These are phyloP conservation scores for Danio tinwini DNA, from an alignment of 2,797 vertebrate species.

Conservation along the genomic window DNA sequence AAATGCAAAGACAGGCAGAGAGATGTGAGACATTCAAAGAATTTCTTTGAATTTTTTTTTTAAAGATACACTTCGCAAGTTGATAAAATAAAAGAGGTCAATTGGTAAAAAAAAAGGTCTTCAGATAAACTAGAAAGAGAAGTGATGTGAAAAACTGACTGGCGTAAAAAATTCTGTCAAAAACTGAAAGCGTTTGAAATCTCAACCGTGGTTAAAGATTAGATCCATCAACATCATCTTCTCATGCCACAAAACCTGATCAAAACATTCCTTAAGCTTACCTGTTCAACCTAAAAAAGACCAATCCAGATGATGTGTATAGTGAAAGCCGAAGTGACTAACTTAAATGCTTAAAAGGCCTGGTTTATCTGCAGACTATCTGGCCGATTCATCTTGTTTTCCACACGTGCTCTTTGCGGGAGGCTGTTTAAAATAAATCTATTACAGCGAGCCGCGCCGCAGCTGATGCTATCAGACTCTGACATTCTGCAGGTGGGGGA, in stretches of 20 bases:
- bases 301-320: neutral
- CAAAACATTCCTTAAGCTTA: neutral
- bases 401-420: constrained; percentile 58
- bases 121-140: constrained; percentile 24
- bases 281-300: constrained; percentile 15
- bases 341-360: constrained; percentile 25
- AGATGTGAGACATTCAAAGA: constrained; percentile 41
- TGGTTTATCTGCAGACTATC: constrained; percentile 24
- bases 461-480: constrained; percentile 67
- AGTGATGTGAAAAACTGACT: constrained; percentile 43
- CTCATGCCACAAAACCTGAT: constrained; percentile 11
- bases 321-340: constrained; percentile 1
- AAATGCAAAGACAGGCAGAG: constrained; percentile 43
- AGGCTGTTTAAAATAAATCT: constrained; percentile 67
- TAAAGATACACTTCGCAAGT: constrained; percentile 34
- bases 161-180: neutral
- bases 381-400: constrained; percentile 65
- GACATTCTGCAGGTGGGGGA: constrained; percentile 76
- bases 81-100: constrained; percentile 46
- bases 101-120: constrained; percentile 27
- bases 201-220: neutral
- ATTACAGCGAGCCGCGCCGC: constrained; percentile 62
- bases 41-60: constrained; percentile 28
- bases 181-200: constrained; percentile 22
- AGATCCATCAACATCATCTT: constrained; percentile 30